phyloP scores from a whole-genome alignment of 2,888 invertebrate genomes.

The Branchipolynoe longqiensis region DNA sequence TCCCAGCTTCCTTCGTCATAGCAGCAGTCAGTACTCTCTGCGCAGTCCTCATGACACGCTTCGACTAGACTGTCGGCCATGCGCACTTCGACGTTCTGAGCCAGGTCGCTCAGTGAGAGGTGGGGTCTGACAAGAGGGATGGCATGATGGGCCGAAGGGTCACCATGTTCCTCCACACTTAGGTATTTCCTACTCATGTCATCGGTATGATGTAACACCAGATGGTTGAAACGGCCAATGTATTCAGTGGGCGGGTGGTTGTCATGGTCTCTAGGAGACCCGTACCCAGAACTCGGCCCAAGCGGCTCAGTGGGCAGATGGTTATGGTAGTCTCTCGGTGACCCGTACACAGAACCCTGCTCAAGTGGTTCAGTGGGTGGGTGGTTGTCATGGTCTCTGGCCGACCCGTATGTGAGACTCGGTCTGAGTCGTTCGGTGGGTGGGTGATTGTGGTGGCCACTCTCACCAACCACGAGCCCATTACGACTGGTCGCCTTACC shows the following conservation, averaged over 20 bases:
- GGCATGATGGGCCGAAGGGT: too few species aligned
- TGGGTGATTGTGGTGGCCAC: constrained; percentile 19
- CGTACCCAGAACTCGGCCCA: too few species aligned
- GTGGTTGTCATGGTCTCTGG: neutral
- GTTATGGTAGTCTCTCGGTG: constrained; percentile 15
- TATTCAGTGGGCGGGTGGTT: too few species aligned
- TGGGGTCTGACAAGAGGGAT: too few species aligned
- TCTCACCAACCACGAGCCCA: constrained; percentile 2
- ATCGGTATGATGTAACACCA: too few species aligned
- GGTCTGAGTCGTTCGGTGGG: neutral
- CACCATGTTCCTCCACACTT: too few species aligned
- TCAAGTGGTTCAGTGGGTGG: too few species aligned
- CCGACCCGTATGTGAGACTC: too few species aligned
- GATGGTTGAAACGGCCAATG: too few species aligned
- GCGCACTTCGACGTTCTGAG: neutral
- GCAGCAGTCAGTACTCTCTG: neutral
- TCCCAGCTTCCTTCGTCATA: neutral
- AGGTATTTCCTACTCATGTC: too few species aligned
- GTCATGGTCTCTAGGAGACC: neutral
- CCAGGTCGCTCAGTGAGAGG: constrained; percentile 4
- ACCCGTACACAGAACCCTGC: too few species aligned
- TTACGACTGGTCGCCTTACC: constrained; percentile 24
- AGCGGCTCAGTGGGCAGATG: neutral
- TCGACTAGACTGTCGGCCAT: neutral
- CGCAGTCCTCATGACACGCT: neutral